Conservation (phyloP, 2,888 invertebrate species). For the Oscheius sp. region DNA sequence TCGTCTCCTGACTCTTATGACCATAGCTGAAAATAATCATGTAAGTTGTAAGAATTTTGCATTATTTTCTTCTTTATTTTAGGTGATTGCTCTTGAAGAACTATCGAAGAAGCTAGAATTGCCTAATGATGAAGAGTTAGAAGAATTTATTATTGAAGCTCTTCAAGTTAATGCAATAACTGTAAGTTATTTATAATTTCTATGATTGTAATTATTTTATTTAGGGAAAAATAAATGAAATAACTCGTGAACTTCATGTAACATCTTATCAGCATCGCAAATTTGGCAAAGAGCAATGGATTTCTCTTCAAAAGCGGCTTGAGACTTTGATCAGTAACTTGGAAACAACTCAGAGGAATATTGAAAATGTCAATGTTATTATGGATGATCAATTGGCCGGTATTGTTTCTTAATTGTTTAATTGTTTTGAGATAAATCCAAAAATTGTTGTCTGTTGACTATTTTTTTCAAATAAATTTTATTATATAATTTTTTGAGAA, state of each 20-base stretch:
- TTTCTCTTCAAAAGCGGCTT: conserved; percentile 55
- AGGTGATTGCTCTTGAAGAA: conserved; percentile 90
- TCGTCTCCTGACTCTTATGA: conserved; percentile 95
- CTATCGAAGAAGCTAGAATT: conserved; percentile 90
- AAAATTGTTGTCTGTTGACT: too few species aligned
- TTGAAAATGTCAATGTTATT: conserved; percentile 54
- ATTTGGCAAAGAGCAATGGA: conserved; percentile 69
- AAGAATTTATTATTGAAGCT: conserved; percentile 95
- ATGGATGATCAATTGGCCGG: neutral
- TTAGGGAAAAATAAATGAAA: conserved; percentile 72
- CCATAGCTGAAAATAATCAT: conserved; percentile 87
- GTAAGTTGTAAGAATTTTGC: conserved; percentile 74
- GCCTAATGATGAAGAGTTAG: conserved; percentile 84
- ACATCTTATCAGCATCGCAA: conserved; percentile 65
- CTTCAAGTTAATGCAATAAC: conserved; percentile 70
- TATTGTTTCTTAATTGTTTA: neutral
- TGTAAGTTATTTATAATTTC: conserved; percentile 45
- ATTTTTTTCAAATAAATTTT: too few species aligned
- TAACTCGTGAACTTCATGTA: conserved; percentile 59
- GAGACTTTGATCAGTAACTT: conserved; percentile 59
- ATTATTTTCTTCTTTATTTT: too few species aligned
- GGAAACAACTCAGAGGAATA: conserved; percentile 60
- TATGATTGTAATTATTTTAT: conserved; percentile 29
- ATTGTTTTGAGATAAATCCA: neutral
- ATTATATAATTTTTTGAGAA: too few species aligned